Conservation (phyloP, 2,797 vertebrate genomes). For the Pseudopleuronectes americanus region DNA sequence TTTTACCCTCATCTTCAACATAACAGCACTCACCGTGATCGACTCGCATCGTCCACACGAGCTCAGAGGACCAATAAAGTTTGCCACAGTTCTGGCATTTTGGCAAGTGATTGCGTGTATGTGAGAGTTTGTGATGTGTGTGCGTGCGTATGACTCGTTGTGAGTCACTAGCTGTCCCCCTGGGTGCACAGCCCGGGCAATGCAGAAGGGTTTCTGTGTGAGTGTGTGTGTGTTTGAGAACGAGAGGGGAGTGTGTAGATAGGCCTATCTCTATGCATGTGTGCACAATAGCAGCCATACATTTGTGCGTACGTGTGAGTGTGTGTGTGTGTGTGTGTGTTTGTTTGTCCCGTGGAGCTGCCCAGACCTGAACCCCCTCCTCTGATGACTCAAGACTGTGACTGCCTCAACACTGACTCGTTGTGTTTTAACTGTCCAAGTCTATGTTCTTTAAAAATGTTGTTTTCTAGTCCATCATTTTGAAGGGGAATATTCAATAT, state of each 20-base stretch:
- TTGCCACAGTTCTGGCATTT: conserved; percentile 55
- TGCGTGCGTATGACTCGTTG: conserved; percentile 62
- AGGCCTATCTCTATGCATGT: conserved; percentile 25
- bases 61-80: conserved; percentile 58
- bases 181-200: conserved; percentile 65
- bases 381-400: conserved; percentile 48
- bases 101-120: conserved; percentile 29
- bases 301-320: conserved; percentile 21
- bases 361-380: conserved; percentile 44
- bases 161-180: conserved; percentile 77
- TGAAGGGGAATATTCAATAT: not conserved
- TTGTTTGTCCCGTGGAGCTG: conserved; percentile 41
- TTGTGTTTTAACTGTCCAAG: conserved; percentile 19
- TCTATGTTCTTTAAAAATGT: conserved; percentile 10
- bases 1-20: conserved; percentile 23
- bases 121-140: conserved; percentile 10
- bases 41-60: conserved; percentile 13
- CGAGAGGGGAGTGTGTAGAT: conserved; percentile 11
- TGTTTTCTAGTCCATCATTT: not conserved
- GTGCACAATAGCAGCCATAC: not conserved
- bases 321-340: conserved; percentile 26
- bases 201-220: conserved; percentile 41
- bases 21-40: conserved; percentile 1
- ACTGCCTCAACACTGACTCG: conserved; percentile 31
- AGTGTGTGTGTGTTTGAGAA: conserved; percentile 19